phyloP scores from a whole-genome alignment of 2,888 invertebrate genomes.

The Thyatira batis region DNA sequence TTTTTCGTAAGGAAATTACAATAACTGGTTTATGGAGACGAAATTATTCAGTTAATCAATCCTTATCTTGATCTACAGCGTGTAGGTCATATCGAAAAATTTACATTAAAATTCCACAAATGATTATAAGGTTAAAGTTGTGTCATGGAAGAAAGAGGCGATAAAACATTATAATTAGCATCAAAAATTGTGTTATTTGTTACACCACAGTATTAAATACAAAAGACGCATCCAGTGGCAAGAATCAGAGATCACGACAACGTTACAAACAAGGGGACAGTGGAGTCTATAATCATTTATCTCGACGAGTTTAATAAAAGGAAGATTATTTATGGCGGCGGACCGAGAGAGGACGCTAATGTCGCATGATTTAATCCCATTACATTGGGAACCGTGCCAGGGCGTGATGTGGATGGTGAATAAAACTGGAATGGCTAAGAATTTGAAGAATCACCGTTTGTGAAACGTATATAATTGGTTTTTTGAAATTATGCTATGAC shows the following conservation, averaged over 20 bases:
- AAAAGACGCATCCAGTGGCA: constrained; percentile 31
- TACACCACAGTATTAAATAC: not conserved
- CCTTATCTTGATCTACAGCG: too few species aligned
- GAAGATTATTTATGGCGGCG: constrained; percentile 78
- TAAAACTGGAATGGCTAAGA: constrained; percentile 4
- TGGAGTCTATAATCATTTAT: constrained; percentile 80
- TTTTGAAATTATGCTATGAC: not conserved
- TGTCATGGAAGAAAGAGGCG: too few species aligned
- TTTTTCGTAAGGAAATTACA: not conserved
- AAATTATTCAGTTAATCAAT: not conserved
- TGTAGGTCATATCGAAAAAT: too few species aligned
- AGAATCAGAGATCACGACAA: constrained; percentile 31
- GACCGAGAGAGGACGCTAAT: constrained; percentile 61
- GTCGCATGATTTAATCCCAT: constrained; percentile 81
- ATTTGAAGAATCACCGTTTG: constrained; percentile 4
- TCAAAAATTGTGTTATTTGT: too few species aligned
- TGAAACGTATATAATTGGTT: constrained; percentile 1
- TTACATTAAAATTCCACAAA: too few species aligned
- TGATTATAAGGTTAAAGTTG: too few species aligned
- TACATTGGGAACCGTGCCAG: constrained; percentile 75
- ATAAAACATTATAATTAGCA: too few species aligned
- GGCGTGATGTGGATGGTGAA: constrained; percentile 14
- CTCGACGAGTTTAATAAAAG: constrained; percentile 81
- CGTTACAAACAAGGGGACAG: constrained; percentile 64
- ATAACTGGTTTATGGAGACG: too few species aligned